These are phyloP conservation scores for Cheilosia grossa DNA, from an alignment of 2,888 invertebrate species.

Conservation along the genomic window DNA sequence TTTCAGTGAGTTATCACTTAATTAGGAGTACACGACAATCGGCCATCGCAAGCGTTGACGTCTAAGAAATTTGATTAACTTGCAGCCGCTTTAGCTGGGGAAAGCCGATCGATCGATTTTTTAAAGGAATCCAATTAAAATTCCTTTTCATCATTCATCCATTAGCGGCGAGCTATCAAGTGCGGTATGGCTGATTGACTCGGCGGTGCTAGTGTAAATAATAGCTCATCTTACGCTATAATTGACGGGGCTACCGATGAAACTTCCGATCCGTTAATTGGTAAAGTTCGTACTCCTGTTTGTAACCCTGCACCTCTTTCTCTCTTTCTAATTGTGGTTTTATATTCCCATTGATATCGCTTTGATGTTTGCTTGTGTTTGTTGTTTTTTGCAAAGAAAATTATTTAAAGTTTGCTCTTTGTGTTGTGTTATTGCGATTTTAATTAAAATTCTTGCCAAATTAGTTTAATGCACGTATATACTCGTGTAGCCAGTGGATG, in stretches of 20 bases:
- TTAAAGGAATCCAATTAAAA: constrained; percentile 16
- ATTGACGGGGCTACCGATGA: background rate
- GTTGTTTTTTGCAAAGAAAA: background rate
- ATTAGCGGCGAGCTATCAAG: background rate
- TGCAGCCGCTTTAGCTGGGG: background rate
- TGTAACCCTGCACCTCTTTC: background rate
- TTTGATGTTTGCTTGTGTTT: background rate
- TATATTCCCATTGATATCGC: background rate
- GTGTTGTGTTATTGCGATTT: background rate
- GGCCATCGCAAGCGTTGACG: background rate
- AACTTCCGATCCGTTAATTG: constrained; percentile 10
- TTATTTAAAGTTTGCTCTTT: background rate
- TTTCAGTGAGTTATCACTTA: constrained; percentile 1
- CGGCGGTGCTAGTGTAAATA: background rate
- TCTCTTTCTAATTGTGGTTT: background rate
- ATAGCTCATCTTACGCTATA: background rate
- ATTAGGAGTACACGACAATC: background rate
- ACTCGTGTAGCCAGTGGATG: background rate
- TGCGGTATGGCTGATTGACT: constrained; percentile 4
- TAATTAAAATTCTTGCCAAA: constrained; percentile 11
- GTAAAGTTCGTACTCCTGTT: background rate
- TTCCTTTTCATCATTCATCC: background rate
- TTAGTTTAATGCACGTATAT: constrained; percentile 2
- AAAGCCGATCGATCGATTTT: background rate
- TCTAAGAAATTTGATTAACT: background rate